These are phyloP conservation scores for Garra rufa DNA, from an alignment of 2,113 vertebrate species.

Conservation along the genomic window DNA sequence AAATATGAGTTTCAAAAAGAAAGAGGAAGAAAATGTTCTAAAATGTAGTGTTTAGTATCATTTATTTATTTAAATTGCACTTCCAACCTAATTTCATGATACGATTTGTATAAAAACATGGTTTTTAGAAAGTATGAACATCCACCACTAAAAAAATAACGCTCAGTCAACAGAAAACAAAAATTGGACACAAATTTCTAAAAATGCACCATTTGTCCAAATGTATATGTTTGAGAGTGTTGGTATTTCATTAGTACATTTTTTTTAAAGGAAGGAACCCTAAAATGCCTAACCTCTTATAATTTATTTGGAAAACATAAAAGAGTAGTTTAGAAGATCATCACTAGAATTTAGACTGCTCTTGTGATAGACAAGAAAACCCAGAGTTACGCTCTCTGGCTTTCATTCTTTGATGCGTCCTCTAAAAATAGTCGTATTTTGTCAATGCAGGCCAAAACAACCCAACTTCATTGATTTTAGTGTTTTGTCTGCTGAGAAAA, in stretches of 20 bases:
- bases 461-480: slow-evolving; percentile 35
- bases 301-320: too few relatives aligned
- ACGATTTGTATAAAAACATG: too few relatives aligned
- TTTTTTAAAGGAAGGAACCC: too few relatives aligned
- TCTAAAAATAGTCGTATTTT: slow-evolving; percentile 34
- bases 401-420: neutral
- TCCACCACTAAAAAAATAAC: neutral
- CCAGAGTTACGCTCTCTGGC: neutral
- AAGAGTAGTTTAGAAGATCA: neutral
- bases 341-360: neutral
- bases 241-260: too few relatives aligned
- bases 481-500: slow-evolving; percentile 27
- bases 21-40: neutral
- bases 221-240: too few relatives aligned
- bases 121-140: too few relatives aligned
- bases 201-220: too few relatives aligned
- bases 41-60: neutral
- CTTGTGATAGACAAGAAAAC: neutral
- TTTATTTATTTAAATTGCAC: neutral
- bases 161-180: too few relatives aligned
- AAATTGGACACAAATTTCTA: too few relatives aligned
- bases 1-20: neutral
- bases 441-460: slow-evolving; percentile 15
- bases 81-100: neutral
- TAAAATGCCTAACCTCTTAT: too few relatives aligned